Conservation (phyloP, 2,113 vertebrate species). For the Martes martes region DNA sequence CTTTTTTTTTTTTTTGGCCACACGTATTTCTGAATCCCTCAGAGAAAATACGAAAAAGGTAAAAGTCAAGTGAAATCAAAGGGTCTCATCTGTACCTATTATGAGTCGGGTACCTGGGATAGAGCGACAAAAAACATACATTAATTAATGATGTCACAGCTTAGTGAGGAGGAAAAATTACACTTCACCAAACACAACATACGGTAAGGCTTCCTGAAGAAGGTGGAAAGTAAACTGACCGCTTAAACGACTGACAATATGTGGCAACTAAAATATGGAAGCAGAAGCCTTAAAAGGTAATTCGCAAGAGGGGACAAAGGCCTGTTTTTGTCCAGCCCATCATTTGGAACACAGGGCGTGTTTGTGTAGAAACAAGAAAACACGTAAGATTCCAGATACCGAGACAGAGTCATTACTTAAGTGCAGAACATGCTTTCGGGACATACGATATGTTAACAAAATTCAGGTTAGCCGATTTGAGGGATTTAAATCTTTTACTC, state of each 20-base stretch:
- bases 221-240: not conserved
- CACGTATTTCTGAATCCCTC: not conserved
- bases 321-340: not conserved
- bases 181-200: not conserved
- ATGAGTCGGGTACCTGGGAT: not conserved
- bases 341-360: not conserved
- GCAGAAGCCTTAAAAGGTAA: not conserved
- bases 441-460: not conserved
- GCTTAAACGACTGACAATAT: not conserved
- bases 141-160: not conserved
- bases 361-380: not conserved
- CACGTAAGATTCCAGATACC: not conserved
- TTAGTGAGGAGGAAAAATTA: not conserved
- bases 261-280: not conserved
- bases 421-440: not conserved
- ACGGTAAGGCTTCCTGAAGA: not conserved
- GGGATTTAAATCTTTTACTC: not conserved
- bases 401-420: not conserved
- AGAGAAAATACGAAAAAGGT: not conserved
- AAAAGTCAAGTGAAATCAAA: not conserved
- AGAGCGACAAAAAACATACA: not conserved
- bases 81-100: not conserved
- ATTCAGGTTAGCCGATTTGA: not conserved
- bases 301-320: not conserved
- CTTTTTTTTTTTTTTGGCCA: too few relatives aligned